A percentile compares a stretch with the other conserved stretches of the same genome.
These are phyloP conservation scores for Nebria brevicollis DNA, from an alignment of 2,888 invertebrate genomes.

Conservation along the genomic window DNA sequence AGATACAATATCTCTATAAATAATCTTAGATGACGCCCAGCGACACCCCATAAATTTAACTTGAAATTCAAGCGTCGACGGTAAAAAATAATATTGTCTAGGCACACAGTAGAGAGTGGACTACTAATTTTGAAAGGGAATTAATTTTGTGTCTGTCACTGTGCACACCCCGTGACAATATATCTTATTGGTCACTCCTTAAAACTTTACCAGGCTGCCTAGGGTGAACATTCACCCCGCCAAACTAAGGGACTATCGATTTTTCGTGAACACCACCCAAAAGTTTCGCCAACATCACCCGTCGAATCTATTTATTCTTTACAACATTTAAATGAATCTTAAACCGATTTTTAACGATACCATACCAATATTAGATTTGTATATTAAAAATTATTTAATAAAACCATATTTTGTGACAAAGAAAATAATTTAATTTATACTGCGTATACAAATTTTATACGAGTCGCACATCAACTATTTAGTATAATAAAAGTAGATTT, in stretches of 20 bases:
- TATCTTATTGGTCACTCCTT: constrained; percentile 41
- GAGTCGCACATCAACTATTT: no score
- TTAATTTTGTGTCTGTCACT: constrained; percentile 35
- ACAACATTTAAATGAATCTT: constrained; percentile 19
- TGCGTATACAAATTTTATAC: no score
- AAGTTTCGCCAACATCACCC: constrained; percentile 26
- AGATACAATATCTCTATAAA: constrained; percentile 40
- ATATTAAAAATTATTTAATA: no score
- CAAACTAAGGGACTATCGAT: constrained; percentile 26
- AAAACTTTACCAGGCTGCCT: constrained; percentile 14
- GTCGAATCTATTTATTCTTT: constrained; percentile 25
- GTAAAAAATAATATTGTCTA: constrained; percentile 44
- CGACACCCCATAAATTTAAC: constrained; percentile 26
- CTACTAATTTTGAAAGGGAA: constrained; percentile 36
- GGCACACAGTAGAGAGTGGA: neutral
- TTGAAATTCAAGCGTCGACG: constrained; percentile 37
- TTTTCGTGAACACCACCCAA: constrained; percentile 12
- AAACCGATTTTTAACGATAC: neutral
- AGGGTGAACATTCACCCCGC: constrained; percentile 20
- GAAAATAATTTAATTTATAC: no score
- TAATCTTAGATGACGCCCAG: constrained; percentile 24
- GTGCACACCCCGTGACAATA: constrained; percentile 27
- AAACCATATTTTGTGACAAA: no score
- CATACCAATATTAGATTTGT: no score
- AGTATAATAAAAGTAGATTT: no score